phyloP scores from a whole-genome alignment of 2,797 vertebrate species.

The Phyllotis vaccarum region DNA sequence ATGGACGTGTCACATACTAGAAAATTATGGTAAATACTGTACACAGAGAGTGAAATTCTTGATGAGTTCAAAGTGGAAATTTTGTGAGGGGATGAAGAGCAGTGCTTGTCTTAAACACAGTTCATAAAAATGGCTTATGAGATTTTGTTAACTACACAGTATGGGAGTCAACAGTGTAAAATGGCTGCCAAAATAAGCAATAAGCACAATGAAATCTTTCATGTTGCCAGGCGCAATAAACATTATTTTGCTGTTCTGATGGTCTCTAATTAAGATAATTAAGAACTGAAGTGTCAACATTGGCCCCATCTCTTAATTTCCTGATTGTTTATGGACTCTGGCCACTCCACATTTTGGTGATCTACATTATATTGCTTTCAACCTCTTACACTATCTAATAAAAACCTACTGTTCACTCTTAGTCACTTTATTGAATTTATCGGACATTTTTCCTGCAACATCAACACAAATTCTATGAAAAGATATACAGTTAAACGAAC shows the following conservation, averaged over 20 bases:
- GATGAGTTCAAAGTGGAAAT: slow-evolving; percentile 50
- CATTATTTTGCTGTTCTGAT: slow-evolving; percentile 82
- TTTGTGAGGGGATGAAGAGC: slow-evolving; percentile 8
- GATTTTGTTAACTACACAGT: slow-evolving; percentile 75
- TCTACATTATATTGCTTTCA: slow-evolving; percentile 1
- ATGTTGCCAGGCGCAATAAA: slow-evolving; percentile 81
- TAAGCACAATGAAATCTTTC: slow-evolving; percentile 76
- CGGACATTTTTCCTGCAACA: background rate
- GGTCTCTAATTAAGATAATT: slow-evolving; percentile 83
- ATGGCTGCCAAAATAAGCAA: slow-evolving; percentile 82
- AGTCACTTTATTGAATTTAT: background rate
- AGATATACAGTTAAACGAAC: background rate
- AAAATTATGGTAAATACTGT: slow-evolving; percentile 15
- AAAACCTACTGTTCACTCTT: background rate
- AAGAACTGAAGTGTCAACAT: slow-evolving; percentile 81
- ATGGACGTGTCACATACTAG: background rate
- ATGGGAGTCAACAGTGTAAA: slow-evolving; percentile 68
- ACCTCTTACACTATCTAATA: background rate
- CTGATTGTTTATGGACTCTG: slow-evolving; percentile 75
- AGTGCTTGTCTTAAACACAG: slow-evolving; percentile 48
- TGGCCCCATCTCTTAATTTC: slow-evolving; percentile 77
- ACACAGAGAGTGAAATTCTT: background rate
- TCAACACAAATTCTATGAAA: background rate
- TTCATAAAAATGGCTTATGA: slow-evolving; percentile 77
- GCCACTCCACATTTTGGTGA: slow-evolving; percentile 54